Evolutionary conservation across 2,797 vertebrate genomes (phyloP), one percentile per base, ranked within the genome.

Genomic region (Phataginus tricuspis): DNA sequence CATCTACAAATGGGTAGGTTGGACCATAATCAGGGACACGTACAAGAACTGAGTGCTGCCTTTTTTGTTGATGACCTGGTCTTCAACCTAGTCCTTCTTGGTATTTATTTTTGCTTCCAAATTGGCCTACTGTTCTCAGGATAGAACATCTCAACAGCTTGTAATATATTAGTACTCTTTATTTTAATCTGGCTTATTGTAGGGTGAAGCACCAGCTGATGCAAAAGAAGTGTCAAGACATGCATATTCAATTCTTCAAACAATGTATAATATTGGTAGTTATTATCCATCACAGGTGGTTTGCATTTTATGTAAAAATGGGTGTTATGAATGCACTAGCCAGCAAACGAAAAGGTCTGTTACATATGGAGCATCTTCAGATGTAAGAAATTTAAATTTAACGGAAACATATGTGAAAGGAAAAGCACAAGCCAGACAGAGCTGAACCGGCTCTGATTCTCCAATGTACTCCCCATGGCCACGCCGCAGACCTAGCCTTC

Each of bases 351-450:
- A 89, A 90, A 94, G 74, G 68, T 39, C 37, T 39, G 69, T 77
- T 85, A 84, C 5, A 8, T 53, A 71, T 2, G 5, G 37, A 78
- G 21, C 27, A 86, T 94, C 42, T 91, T 91, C 13, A 59, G 57
- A 87, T 77, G 25, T 64, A 23, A 91, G 96, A 94, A 88, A 86
- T 11, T 25, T 21, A 71, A 89, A n/a, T 84, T 86, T 34, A 64
- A 72, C 93, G 66, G 34, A 89, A 90, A 79, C 7, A 34, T 57
- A 64, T 0, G 2, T 80, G 23, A 91, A 89, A 85, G 29, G 11
- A 88, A 91, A 87, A 71, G 51, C 39, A 92, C 89, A 15, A 66
- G 39, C 1, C 34, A 45, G 69, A 2, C 19, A 77, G 23, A 53
- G 18, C 23, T 83, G 21, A 71, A 15, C 11, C 68, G 74, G 42